Percentiles rank a stretch among this genome's conserved stretches.
These are phyloP conservation scores for Corythornis madagascariensis DNA, from an alignment of 2,113 vertebrate genomes.

Conservation along the genomic window DNA sequence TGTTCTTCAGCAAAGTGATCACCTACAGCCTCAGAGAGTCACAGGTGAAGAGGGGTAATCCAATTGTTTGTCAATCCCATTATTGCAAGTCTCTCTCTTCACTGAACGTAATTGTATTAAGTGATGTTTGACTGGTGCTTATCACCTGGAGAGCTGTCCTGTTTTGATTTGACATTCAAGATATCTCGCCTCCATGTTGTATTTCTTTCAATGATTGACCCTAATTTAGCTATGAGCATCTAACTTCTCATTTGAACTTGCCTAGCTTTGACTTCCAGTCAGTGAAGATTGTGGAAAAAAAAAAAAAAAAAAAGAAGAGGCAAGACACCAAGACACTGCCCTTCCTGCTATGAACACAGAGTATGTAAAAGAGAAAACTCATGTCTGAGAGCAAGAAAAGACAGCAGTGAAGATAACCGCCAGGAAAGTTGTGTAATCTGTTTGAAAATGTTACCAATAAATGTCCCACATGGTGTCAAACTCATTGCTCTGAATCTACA, in stretches of 20 bases:
- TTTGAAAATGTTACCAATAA: neutral
- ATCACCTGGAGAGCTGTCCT: neutral
- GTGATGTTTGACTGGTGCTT: neutral
- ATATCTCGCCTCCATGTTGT: neutral
- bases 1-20: neutral
- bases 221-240: neutral
- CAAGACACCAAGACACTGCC: neutral
- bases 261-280: neutral
- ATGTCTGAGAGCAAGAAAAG: neutral
- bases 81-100: neutral
- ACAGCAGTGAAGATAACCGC: neutral
- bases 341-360: neutral
- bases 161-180: neutral
- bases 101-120: neutral
- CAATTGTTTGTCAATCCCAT: fast-evolving
- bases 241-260: neutral
- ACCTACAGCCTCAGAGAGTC: neutral
- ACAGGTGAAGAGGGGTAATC: neutral
- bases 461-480: neutral
- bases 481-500: neutral
- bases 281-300: neutral
- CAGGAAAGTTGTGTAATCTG: neutral
- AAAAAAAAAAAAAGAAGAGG: neutral
- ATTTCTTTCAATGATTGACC: neutral
- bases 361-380: neutral